Evolutionary conservation across 2,888 invertebrate genomes (phyloP).

Genomic region (Branchipolynoe longqiensis): DNA sequence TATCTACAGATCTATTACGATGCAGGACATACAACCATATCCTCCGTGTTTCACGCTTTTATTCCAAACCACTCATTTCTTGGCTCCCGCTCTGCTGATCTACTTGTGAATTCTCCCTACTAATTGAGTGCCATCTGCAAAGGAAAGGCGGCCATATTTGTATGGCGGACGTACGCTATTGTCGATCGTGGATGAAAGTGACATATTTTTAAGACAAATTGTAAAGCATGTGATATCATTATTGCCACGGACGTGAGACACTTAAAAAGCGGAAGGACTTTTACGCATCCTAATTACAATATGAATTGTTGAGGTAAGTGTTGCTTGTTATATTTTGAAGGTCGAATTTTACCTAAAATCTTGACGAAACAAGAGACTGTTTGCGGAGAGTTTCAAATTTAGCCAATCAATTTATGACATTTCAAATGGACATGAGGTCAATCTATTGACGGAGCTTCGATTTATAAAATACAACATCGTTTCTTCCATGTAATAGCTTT

Average conservation of each 20-base stretch:
- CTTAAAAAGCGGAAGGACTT: slow-evolving; percentile 23
- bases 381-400: slow-evolving; percentile 51
- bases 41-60: neutral
- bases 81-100: slow-evolving; percentile 52
- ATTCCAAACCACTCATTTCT: neutral
- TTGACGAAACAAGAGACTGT: slow-evolving; percentile 47
- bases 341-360: slow-evolving; percentile 52
- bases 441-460: too few relatives aligned
- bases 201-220: slow-evolving; percentile 46
- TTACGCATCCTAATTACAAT: neutral
- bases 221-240: slow-evolving; percentile 21
- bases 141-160: slow-evolving; percentile 61
- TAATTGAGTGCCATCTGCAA: slow-evolving; percentile 57
- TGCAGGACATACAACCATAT: neutral
- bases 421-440: neutral
- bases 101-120: slow-evolving; percentile 59
- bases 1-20: neutral
- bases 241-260: slow-evolving; percentile 42
- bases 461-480: too few relatives aligned
- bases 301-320: slow-evolving; percentile 10
- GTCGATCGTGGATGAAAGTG: slow-evolving; percentile 49
- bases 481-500: neutral
- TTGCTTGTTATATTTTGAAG: slow-evolving; percentile 33
- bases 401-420: slow-evolving; percentile 40
- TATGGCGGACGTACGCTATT: slow-evolving; percentile 60